phyloP scores from a whole-genome alignment of 1,140 invertebrate species.

The Panulirus ornatus region DNA sequence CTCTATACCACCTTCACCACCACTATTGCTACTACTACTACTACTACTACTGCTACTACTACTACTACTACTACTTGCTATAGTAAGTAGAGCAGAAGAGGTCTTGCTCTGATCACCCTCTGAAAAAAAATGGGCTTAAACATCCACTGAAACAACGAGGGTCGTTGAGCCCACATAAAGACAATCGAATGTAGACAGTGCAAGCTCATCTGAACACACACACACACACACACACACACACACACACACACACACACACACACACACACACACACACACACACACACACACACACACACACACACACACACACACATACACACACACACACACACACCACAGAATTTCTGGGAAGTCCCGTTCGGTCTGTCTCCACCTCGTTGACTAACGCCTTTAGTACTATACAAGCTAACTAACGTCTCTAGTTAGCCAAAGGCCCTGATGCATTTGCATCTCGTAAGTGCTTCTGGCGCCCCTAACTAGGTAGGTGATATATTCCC shows the following conservation, averaged over 20 bases:
- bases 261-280: constrained; percentile 15
- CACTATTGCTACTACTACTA: not conserved
- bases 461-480: too few species aligned
- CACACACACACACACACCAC: too few species aligned
- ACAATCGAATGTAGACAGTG: not conserved
- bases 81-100: not conserved
- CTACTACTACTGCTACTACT: not conserved
- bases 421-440: too few species aligned
- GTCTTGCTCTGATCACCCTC: too few species aligned
- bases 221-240: not conserved
- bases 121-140: not conserved
- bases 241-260: constrained; percentile 22
- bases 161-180: not conserved
- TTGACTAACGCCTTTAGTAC: too few species aligned
- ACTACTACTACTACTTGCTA: not conserved
- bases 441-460: too few species aligned
- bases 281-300: not conserved
- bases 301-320: not conserved
- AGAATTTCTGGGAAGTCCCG: too few species aligned
- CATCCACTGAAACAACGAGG: not conserved
- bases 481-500: too few species aligned
- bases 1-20: too few species aligned
- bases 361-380: too few species aligned
- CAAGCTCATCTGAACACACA: not conserved
- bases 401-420: too few species aligned